Conservation (phyloP, 2,113 vertebrate genomes). For the Recurvirostra avosetta region DNA sequence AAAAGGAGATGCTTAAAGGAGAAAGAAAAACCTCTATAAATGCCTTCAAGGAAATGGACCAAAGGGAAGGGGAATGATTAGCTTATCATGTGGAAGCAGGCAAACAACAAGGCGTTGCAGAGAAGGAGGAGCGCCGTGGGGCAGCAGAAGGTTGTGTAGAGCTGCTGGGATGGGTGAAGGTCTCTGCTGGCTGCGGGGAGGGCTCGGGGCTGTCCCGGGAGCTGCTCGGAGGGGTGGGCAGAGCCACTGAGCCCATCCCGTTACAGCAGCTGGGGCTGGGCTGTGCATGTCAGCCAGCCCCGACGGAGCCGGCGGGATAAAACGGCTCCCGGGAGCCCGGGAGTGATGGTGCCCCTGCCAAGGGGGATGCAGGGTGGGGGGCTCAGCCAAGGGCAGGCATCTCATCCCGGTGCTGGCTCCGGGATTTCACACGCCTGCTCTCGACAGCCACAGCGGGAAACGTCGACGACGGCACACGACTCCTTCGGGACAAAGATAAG, state of each 20-base stretch:
- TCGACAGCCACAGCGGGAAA: accelerated
- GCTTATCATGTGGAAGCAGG: neutral
- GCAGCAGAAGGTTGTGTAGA: neutral
- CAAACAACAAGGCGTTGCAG: neutral
- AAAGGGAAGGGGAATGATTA: neutral
- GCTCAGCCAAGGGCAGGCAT: neutral
- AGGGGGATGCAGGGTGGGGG: neutral
- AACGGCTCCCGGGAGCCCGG: accelerated
- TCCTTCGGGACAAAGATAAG: neutral
- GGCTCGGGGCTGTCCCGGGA: too few species aligned
- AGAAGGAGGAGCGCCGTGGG: neutral
- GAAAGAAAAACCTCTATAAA: neutral
- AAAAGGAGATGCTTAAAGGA: neutral
- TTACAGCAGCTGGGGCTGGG: neutral
- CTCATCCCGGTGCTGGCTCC: accelerated
- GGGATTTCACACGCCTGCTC: accelerated
- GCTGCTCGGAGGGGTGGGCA: neutral
- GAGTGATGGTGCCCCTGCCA: neutral
- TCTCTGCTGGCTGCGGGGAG: neutral
- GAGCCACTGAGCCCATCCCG: accelerated
- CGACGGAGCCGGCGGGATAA: accelerated
- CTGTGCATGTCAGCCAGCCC: accelerated
- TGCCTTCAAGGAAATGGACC: neutral
- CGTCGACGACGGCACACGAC: accelerated
- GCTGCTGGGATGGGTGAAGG: neutral